A percentile compares a stretch with the other conserved stretches of the same genome.
These are phyloP conservation scores for Marronus borbonicus DNA, from an alignment of 2,888 invertebrate genomes.

Conservation along the genomic window DNA sequence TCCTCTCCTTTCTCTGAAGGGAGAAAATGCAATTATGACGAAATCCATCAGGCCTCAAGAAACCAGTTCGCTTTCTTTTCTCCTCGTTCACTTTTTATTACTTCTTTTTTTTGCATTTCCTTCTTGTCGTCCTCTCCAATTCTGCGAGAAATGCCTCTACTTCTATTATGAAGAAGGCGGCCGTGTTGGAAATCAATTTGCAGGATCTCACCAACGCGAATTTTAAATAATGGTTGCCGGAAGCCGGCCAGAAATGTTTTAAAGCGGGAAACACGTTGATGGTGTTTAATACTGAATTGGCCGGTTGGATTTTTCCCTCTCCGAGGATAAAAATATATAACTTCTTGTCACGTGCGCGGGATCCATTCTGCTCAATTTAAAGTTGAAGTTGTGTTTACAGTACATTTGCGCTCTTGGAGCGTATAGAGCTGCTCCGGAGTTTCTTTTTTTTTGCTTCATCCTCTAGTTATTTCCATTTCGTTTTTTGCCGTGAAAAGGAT, in stretches of 20 bases:
- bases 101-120: background rate
- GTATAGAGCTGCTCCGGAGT: constrained; percentile 23
- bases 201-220: constrained; percentile 67
- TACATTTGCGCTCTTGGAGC: constrained; percentile 64
- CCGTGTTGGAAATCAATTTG: constrained; percentile 66
- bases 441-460: constrained; percentile 41
- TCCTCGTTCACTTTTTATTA: constrained; percentile 37
- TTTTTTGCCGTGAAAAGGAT: too few species aligned
- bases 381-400: constrained; percentile 69
- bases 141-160: background rate
- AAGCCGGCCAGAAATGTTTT: constrained; percentile 60
- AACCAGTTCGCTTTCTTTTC: constrained; percentile 57
- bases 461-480: background rate
- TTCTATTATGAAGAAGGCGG: background rate
- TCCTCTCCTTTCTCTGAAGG: background rate
- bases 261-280: constrained; percentile 52
- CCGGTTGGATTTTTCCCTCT: constrained; percentile 59
- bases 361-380: constrained; percentile 69
- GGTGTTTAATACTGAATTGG: constrained; percentile 55
- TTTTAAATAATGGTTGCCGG: constrained; percentile 67
- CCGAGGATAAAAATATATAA: constrained; percentile 68
- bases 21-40: constrained; percentile 69
- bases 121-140: background rate
- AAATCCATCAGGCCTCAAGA: constrained; percentile 64
- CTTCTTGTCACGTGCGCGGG: constrained; percentile 68